Conservation (phyloP, 2,797 vertebrate species). For the Ctenosaura bakeri region DNA sequence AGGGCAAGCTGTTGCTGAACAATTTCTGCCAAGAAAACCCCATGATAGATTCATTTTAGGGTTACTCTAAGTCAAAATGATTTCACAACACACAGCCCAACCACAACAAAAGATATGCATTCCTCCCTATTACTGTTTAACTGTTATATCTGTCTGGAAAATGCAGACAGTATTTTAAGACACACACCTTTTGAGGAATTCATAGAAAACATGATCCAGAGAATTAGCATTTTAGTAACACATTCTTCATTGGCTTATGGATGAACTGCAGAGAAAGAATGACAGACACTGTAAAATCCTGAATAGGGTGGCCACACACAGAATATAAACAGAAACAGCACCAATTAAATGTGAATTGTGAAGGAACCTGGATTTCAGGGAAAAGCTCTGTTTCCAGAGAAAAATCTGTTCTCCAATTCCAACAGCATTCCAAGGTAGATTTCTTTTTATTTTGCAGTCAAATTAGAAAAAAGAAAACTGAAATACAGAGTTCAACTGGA, state of each 20-base stretch:
- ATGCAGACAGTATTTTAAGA: background rate
- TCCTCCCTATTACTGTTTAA: conserved; percentile 14
- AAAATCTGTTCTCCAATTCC: background rate
- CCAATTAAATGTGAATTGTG: conserved; percentile 48
- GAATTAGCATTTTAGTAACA: conserved; percentile 46
- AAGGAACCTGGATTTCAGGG: background rate
- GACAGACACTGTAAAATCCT: conserved; percentile 40
- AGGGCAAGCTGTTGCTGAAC: too few species aligned
- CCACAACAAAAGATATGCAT: background rate
- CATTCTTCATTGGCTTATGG: conserved; percentile 57
- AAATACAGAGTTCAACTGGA: background rate
- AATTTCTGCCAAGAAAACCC: too few species aligned
- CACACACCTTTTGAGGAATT: conserved; percentile 58
- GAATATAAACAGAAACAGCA: conserved; percentile 16
- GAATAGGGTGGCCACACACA: conserved; percentile 15
- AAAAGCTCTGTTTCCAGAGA: conserved; percentile 6
- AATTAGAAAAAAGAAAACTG: background rate
- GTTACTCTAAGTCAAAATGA: too few species aligned
- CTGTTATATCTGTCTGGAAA: conserved; percentile 49
- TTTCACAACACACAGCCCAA: too few species aligned
- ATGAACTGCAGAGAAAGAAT: conserved; percentile 60
- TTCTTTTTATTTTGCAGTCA: background rate
- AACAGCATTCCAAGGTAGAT: too few species aligned
- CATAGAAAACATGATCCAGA: conserved; percentile 17
- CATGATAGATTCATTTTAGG: too few species aligned